Evolutionary conservation across 35 echinoderm and acorn worm genomes (phyloP), one percentile per base, ranked within the genome.

Genomic region (Apostichopus parvimensis): DNA sequence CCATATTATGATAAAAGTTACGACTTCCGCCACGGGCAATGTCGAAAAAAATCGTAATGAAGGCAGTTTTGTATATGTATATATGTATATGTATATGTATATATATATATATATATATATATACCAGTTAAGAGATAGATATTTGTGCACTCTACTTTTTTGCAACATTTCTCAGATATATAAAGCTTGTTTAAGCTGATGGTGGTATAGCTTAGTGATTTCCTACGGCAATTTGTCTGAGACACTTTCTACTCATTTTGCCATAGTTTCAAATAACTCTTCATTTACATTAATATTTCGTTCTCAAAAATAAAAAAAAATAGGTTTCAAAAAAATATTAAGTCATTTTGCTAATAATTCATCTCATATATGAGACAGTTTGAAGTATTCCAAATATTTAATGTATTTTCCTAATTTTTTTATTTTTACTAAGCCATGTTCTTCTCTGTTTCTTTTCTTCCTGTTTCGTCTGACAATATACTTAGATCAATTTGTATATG

Each of bases 1-100:
- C 89, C 55, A 91, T 77, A 91, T 79, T 91, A 91, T 91, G 71
- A 79, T 91, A 78, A 60, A 91, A 91, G 89, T 91, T 91, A 91
- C 89, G 15, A 91, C 89, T 79, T 78, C 53, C 61, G 75, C 89
- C 89, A 57, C 60, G 68, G 86, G 86, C 86, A 64, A 88, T 91
- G 89, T 91, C 72, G 89, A 79, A 10, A 53, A 53, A 79, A 79
- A 6, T 73, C 22, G 66, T 88, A 88, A 66, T 60, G 62, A 88
- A 34, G 62, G 85, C n/a, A 71, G 57, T 87, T 87, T 87, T 66
- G 9, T 25, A 56, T 87, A n/a, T 45, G 34, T 28, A 4, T 87
- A 55, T 57, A 21, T 17, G 23, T 73, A 6, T 73, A 72, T 54
- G 6, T 45, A 54, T 82, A 14, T 68, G 18, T 75, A 75, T 18